Percentiles rank a stretch among this genome's conserved stretches.
Conservation (phyloP, 1,140 invertebrate species). For the Drosophila sechellia region DNA sequence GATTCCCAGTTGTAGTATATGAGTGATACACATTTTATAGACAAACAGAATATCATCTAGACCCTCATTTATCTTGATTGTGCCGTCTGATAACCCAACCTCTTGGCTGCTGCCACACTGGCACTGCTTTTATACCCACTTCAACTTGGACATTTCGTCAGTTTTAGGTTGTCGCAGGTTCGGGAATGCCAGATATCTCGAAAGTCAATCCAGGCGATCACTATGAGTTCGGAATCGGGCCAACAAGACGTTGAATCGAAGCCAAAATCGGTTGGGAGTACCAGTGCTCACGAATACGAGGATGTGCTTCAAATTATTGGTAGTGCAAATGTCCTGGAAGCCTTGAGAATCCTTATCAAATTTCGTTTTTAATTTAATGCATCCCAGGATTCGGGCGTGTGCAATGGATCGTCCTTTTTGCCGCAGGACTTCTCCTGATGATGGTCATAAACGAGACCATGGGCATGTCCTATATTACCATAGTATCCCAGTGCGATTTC, state of each 20-base stretch:
- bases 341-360: neutral
- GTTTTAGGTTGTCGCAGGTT: conserved; percentile 50
- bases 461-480: conserved; percentile 80
- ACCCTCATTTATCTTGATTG: conserved; percentile 65
- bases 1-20: conserved; percentile 22
- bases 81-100: conserved; percentile 58
- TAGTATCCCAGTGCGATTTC: conserved; percentile 84
- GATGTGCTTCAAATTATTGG: conserved; percentile 64
- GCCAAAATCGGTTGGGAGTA: neutral
- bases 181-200: conserved; percentile 34
- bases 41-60: conserved; percentile 61
- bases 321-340: conserved; percentile 8
- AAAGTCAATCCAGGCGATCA: conserved; percentile 11
- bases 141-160: conserved; percentile 22
- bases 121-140: conserved; percentile 44
- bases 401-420: conserved; percentile 68
- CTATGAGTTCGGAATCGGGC: conserved; percentile 26
- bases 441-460: conserved; percentile 82
- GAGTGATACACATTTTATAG: conserved; percentile 60
- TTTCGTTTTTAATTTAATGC: neutral
- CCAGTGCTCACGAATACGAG: conserved; percentile 58
- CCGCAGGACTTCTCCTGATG: conserved; percentile 73
- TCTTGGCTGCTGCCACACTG: conserved; percentile 22
- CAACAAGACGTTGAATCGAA: conserved; percentile 45
- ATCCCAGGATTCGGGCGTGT: conserved; percentile 65